Evolutionary conservation across 2,888 invertebrate species (phyloP).

Genomic region (Athalia cordata): DNA sequence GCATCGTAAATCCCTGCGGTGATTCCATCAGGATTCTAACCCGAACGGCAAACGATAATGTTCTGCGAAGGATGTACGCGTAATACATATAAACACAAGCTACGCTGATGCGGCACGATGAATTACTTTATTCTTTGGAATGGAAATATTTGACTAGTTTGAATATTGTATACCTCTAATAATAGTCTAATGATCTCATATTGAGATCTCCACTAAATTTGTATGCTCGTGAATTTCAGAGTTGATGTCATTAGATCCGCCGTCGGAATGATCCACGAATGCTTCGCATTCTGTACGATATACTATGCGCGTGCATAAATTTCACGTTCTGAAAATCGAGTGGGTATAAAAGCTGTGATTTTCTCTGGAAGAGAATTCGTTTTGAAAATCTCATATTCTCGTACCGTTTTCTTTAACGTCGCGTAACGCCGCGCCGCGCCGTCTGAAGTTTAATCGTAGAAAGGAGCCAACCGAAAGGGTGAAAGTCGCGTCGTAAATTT

Average conservation of each 20-base stretch:
- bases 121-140: background rate
- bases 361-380: too few relatives aligned
- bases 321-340: too few relatives aligned
- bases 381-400: background rate
- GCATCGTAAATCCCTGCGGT: conserved; percentile 19
- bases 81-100: conserved; percentile 6
- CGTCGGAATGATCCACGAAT: too few relatives aligned
- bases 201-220: too few relatives aligned
- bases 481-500: conserved; percentile 41
- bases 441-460: conserved; percentile 26
- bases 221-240: too few relatives aligned
- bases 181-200: too few relatives aligned
- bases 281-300: too few relatives aligned
- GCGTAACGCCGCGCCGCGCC: conserved; percentile 6
- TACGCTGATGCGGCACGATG: background rate
- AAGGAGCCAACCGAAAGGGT: conserved; percentile 28
- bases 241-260: too few relatives aligned
- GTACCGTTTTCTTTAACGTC: background rate
- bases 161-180: background rate
- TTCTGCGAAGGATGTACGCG: conserved; percentile 34
- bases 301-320: too few relatives aligned
- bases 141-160: background rate
- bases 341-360: too few relatives aligned
- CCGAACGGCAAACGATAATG: conserved; percentile 11
- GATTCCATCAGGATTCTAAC: conserved; percentile 20